These are phyloP conservation scores for Andrena haemorrhoa DNA, from an alignment of 2,888 invertebrate species.

Conservation along the genomic window DNA sequence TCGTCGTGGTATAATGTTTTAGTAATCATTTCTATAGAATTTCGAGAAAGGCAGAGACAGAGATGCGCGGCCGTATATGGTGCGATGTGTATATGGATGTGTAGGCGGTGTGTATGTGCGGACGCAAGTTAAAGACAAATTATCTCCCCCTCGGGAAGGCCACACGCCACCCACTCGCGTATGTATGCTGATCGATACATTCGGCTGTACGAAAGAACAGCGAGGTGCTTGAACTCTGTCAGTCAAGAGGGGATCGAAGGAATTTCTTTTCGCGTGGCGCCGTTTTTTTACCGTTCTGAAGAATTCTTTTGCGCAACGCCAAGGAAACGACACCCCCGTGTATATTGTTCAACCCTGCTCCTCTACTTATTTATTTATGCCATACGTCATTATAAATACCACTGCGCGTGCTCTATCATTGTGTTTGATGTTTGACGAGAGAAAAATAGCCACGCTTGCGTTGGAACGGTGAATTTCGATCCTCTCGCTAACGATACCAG, in stretches of 20 bases:
- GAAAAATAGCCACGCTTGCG: background rate
- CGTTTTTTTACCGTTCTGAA: constrained; percentile 13
- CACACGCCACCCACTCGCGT: background rate
- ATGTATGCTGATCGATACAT: background rate
- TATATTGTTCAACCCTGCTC: background rate
- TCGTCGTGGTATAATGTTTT: background rate
- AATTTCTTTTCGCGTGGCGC: constrained; percentile 14
- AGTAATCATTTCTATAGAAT: constrained; percentile 10
- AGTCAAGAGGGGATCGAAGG: background rate
- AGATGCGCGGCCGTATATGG: background rate
- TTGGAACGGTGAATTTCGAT: constrained; percentile 14
- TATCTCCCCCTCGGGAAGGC: constrained; percentile 1
- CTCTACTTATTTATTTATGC: constrained; percentile 42
- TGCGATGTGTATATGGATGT: background rate
- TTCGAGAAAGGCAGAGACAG: background rate
- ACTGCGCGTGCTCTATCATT: background rate
- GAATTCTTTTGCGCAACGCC: background rate
- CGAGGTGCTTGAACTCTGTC: constrained; percentile 15
- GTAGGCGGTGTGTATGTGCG: background rate
- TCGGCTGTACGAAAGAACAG: background rate
- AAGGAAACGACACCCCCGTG: constrained; percentile 14
- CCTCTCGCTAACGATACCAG: constrained; percentile 13
- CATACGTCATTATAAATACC: constrained; percentile 12
- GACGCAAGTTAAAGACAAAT: constrained; percentile 6
- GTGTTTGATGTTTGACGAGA: background rate